Conservation (phyloP, 2,888 invertebrate species). For the Copidosoma aretas region DNA sequence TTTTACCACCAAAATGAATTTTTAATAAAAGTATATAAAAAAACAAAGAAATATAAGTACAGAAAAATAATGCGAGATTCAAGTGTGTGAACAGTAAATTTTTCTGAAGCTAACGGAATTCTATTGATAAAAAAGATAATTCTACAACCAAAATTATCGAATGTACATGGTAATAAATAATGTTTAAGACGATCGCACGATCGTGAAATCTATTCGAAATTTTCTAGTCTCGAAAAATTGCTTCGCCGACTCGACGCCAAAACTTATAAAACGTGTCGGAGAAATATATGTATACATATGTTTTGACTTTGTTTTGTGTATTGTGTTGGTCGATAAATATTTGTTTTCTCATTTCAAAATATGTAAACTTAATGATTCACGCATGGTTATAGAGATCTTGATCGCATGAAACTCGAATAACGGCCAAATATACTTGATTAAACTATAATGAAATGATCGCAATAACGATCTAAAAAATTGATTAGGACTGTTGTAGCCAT, state of each 20-base stretch:
- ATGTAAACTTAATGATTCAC: conserved; percentile 15
- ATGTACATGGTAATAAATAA: conserved; percentile 4
- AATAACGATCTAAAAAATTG: conserved; percentile 17
- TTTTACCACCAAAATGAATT: conserved; percentile 11
- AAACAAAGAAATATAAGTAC: not conserved
- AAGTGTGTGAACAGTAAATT: conserved; percentile 6
- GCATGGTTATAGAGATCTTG: not conserved
- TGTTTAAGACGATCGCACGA: not conserved
- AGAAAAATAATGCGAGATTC: not conserved
- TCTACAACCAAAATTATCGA: not conserved
- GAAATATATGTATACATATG: conserved; percentile 1
- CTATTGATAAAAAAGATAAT: conserved; percentile 10
- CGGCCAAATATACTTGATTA: conserved; percentile 50
- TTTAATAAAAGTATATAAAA: not conserved
- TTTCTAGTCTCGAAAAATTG: conserved; percentile 56
- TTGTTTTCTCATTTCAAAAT: conserved; percentile 30
- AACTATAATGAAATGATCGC: conserved; percentile 20
- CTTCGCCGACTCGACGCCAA: conserved; percentile 43
- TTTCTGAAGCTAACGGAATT: conserved; percentile 8
- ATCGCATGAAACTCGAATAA: conserved; percentile 34
- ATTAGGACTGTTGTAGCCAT: conserved; percentile 20
- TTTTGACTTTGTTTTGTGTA: not conserved
- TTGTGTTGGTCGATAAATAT: conserved; percentile 5
- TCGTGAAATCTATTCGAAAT: conserved; percentile 51
- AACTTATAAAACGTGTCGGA: conserved; percentile 9